Evolutionary conservation across 2,113 vertebrate genomes (phyloP), one percentile per base, ranked within the genome.

Genomic region (Cepphus grylle): DNA sequence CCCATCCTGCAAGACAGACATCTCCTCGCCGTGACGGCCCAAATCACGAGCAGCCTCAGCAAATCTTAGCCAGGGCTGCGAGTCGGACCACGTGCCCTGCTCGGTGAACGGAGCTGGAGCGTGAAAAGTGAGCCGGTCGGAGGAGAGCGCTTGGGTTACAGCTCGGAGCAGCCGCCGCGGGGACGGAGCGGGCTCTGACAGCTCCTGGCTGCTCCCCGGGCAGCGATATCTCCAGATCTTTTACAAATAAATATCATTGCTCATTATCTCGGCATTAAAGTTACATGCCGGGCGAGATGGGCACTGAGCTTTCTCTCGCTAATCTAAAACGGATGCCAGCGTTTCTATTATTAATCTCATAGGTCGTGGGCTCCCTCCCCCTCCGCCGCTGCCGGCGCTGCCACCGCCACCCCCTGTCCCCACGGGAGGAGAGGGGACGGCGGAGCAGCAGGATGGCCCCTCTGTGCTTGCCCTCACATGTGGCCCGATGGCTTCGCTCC

Each of bases 171-270:
- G 86, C 29, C 66, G 6, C 36, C 0, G 12, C 8, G 0, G 84
- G 91, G 66, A 53, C 10, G 1, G 38, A 63, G 71, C 15, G 30
- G 45, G 86, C 88, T 61, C 80, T 63, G 83, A 52, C 90, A 96
- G 96, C 90, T 92, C 87, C 94, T 67, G 81, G 55, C 92, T 81
- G 90, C 94, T 93, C 94, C 79, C 91, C 0, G 88, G 76, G 94
- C 96, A 81, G 76, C 4, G 91, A 88, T 97, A 96, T 96, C 97
- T 89, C 66, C 90, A 95, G 96, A 97, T 97, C 97, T 97, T 85
- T 96, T 94, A 96, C 96, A 97, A 97, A 96, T 93, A 96, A 97
- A 97, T 97, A 96, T 93, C 93, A 63, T 58, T 86, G 95, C 92
- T 97, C 96, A 87, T 97, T 96, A 97, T 88, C 95, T 74, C 50